Evolutionary conservation across 2,113 vertebrate genomes (phyloP), one percentile per base, ranked within the genome.

Genomic region (Engystomops pustulosus): DNA sequence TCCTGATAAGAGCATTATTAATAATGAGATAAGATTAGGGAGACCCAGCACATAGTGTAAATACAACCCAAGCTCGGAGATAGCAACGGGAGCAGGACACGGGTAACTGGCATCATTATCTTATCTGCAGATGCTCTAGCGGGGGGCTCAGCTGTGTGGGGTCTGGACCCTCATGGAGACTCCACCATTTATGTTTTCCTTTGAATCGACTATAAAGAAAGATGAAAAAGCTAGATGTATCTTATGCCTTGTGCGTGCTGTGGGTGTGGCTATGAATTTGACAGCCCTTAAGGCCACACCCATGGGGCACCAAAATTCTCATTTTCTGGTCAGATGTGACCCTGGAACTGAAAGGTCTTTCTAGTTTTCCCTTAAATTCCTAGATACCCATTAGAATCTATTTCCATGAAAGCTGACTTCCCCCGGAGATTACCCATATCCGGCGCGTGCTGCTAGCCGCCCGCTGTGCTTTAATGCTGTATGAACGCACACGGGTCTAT

Each of bases 1-100:
- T 44, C 68, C n/a, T 23, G 36, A 71, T 71, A 41, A 71, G 38
- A 71, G 18, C 38, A 23, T 71, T 71, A 71, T 70, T 70, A 70
- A 62, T 62, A 62, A 70, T 38, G 34, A 70, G 67, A 70, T 70
- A 38, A 70, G 67, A 70, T 70, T 38, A 70, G 12, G 5, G 6
- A 36, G 34, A 38, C 38, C 36, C 36, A 71, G n/a, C 20, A 44
- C 8, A 6, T 18, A n/a, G n/a, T n/a, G n/a, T n/a, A 32, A 5
- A 20, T 12, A 27, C n/a, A 60, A 27, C n/a, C 60, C 60, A 2
- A 17, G 58, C 58, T 4, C 11, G 0, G 3, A 3, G 58, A 62
- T 55, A 55, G 58, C 6, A 12, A 25, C 11, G 4, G 12, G 58
- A 71, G 17, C 34, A 69, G 67, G 34, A 69, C 12, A 0, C n/a